Conservation (phyloP, 2,797 vertebrate genomes). For the Characodon lateralis region DNA sequence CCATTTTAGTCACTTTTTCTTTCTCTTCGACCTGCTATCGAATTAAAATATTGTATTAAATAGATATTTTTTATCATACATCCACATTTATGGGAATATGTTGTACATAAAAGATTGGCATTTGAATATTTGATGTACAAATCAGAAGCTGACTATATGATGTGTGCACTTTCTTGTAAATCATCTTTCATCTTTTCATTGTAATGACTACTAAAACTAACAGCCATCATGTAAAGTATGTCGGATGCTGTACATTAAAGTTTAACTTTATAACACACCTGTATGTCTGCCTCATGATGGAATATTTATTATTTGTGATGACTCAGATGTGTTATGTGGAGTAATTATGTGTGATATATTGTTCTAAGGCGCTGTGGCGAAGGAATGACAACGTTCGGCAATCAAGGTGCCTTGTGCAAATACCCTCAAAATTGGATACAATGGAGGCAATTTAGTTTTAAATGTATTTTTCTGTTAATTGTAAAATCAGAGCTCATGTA, state of each 20-base stretch:
- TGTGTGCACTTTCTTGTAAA: slow-evolving; percentile 61
- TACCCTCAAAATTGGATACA: too few relatives aligned
- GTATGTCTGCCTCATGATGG: slow-evolving; percentile 21
- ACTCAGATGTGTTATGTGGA: background rate
- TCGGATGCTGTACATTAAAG: slow-evolving; percentile 74
- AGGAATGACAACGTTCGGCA: too few relatives aligned
- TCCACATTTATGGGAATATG: slow-evolving; percentile 51
- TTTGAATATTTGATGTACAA: slow-evolving; percentile 59
- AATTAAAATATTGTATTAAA: slow-evolving; percentile 60
- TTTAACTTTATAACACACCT: slow-evolving; percentile 73
- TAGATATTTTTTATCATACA: slow-evolving; percentile 65
- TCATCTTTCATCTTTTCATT: slow-evolving; percentile 69
- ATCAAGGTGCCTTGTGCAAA: too few relatives aligned
- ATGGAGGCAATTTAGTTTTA: too few relatives aligned
- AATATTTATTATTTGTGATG: background rate
- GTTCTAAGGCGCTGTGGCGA: too few relatives aligned
- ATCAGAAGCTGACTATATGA: slow-evolving; percentile 54
- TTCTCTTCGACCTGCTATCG: slow-evolving; percentile 37
- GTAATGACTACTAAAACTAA: slow-evolving; percentile 63
- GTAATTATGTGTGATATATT: background rate
- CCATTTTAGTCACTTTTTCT: slow-evolving; percentile 33
- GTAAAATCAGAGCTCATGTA: too few relatives aligned
- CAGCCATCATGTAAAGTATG: slow-evolving; percentile 51
- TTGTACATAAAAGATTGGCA: slow-evolving; percentile 35
- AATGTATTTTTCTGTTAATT: too few relatives aligned